Percentiles rank a stretch among this genome's conserved stretches.
Evolutionary conservation across 2,113 vertebrate genomes (phyloP).

Genomic region (Bostrychus sinensis): DNA sequence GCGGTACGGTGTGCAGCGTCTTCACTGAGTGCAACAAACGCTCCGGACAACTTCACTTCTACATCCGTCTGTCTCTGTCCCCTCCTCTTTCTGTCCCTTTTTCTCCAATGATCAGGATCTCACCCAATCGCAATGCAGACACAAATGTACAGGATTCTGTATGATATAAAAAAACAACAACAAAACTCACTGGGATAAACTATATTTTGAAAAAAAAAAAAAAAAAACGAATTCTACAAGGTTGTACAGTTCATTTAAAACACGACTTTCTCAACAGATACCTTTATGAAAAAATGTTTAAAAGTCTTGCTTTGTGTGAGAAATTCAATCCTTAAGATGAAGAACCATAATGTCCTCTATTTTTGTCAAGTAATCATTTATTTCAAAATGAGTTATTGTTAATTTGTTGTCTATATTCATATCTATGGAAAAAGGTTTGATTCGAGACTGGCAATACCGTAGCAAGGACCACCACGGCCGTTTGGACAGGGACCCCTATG

Average conservation of each 20-base stretch:
- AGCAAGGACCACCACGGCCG: conserved; percentile 27
- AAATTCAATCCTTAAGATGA: conserved; percentile 58
- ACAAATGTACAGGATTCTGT: conserved; percentile 70
- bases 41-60: conserved; percentile 2
- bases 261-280: conserved; percentile 63
- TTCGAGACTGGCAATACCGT: conserved; percentile 37
- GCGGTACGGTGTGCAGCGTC: conserved; percentile 70
- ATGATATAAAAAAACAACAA: conserved; percentile 47
- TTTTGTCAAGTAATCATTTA: conserved; percentile 38
- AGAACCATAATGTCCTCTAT: conserved; percentile 61
- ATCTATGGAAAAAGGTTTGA: conserved; percentile 26
- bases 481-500: conserved; percentile 57
- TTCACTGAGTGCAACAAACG: conserved; percentile 63
- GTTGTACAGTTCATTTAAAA: conserved; percentile 72
- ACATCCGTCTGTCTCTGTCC: background rate
- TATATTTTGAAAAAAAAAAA: conserved; percentile 69
- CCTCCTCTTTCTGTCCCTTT: conserved; percentile 7
- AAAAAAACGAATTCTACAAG: conserved; percentile 41
- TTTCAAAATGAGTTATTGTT: conserved; percentile 38
- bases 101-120: conserved; percentile 68
- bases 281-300: conserved; percentile 64
- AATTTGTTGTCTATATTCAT: conserved; percentile 47
- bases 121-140: conserved; percentile 64
- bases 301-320: conserved; percentile 63
- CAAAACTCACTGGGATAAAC: conserved; percentile 63